Evolutionary conservation across 2,888 invertebrate genomes (phyloP), one percentile per base, ranked within the genome.

Genomic region (Lucinisca nassula): DNA sequence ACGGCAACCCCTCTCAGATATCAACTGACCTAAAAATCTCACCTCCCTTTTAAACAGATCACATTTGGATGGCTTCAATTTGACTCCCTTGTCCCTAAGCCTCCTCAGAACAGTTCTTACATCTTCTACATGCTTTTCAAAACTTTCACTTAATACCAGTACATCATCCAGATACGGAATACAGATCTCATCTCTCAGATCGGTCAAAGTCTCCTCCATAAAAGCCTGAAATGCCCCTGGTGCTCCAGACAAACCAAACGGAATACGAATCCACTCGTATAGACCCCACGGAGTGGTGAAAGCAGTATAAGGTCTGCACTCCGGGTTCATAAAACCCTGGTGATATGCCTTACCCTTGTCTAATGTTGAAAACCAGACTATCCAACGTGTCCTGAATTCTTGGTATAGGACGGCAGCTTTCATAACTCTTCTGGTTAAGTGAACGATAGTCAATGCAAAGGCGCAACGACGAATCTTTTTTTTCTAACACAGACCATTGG

Each of bases 341-440:
- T 89, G 89, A 38, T 91, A 88, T 12, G 89, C 86, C 61, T 88
- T 88, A 2, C 88, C 81, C 35, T 91, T 86, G 49, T 91, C 88
- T 30, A 91, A 55, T 38, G 87, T 24, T 4, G 87, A 84, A 40
- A 90, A 88, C 85, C 83, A 90, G 74, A 24, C 74, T 77, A 24
- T 90, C 78, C 30, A 90, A 55, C 2, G 84, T 79, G 83, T 90
- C 87, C 67, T 91, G 82, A 3, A 91, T 83, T n/a, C 88, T 82
- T n/a, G 91, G 90, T 32, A 91, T 83, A 10, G 88, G 88, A 8
- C 79, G 32, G 27, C 72, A 77, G 61, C 85, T 77, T 0, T 74
- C 72, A 21, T 86, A 17, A 30, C 83, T 82, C 40, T 86, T 88
- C 27, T 80, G 35, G 75, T 89, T 91, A 1, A 89, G 21, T 4